Base-by-base conservation (phyloP, 1,140 invertebrate species). In the Zaprionus ghesquierei region DNA sequence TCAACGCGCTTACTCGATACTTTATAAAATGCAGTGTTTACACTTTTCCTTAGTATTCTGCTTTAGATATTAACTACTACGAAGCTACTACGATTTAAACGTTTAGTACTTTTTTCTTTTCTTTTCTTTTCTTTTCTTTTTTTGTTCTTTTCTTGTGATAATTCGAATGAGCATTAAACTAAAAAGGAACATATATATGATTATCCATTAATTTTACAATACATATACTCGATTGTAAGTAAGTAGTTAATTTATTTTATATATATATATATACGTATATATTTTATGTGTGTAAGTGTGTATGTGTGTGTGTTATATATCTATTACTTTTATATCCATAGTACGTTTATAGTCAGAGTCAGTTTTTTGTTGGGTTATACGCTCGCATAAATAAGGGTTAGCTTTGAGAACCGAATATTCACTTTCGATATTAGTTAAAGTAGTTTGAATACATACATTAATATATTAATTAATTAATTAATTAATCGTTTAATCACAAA, bases 111-210 rank as follows among this genome's bases (percentile, higher is more conserved):
- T 69, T 75, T 74, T 31, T 59, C 41, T 41, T 66, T n/a, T 59
- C 64, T 38, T 54, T 54, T 3, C 2, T 66, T 13, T 63, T 60
- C 38, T 8, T 20, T n/a, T 20, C 55, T 54, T 66, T 75, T 74
- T 29, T 71, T 46, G 3, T 54, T n/a, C 27, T 71, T 46, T 54
- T n/a, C 15, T 31, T 29, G 64, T 77, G 72, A 89, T 82, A 86
- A 79, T 76, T 79, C 38, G 50, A 51, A 82, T 87, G 77, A 78
- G 70, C 75, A 77, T 90, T 89, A 90, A 90, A 89, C 78, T 90
- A 81, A 90, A 90, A 90, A 90, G 89, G 89, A 90, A 90, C 89
- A 90, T 90, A 90, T 89, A 85, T 75, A 79, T 89, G 81, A 75
- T 85, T 89, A 90, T 87, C 77, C 65, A 81, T 71, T 82, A 79